Evolutionary conservation across 2,888 invertebrate genomes (phyloP), one percentile per base, ranked within the genome.

Genomic region (Dryadula phaetusa): DNA sequence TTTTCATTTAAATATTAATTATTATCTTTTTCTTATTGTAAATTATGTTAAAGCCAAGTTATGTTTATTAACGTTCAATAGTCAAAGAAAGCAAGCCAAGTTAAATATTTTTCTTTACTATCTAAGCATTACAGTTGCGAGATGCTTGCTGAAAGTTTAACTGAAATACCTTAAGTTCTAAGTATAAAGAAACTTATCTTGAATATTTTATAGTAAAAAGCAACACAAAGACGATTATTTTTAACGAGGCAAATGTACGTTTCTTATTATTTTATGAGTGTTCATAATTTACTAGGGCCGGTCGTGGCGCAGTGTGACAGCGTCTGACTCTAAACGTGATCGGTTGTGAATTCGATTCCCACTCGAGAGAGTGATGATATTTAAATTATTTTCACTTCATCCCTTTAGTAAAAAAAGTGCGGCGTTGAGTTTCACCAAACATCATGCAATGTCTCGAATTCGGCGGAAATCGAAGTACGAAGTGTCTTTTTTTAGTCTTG

Each of bases 51-150:
- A 1, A 52, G n/a, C 10, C 3, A 49, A 49, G 49, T 28, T 52
- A 16, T 52, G 52, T 52, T 52, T 32, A 52, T 52, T 52, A 16
- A 28, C 52, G 28, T 52, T 52, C 28, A 52, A 52, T 32, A 32
- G 28, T 32, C 52, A 52, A 52, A 52, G 52, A 52, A 52, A 32
- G 16, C 16, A n/a, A n/a, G n/a, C 32, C 10, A 52, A 52, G 28
- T 18, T 16, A 32, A 52, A 52, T 52, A 52, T 52, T 52, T 52
- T 52, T 32, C 52, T 52, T 52, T 32, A 52, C 52, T 52, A 52
- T 28, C 52, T 52, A 52, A 52, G 52, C 52, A 18, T 52, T 52
- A 28, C 52, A 52, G 18, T 52, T 52, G 32, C 10, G 16, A 32
- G 32, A 37, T 32, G 28, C 52, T 52, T 32, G 32, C 52, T 52